Percentiles rank a stretch among this genome's conserved stretches.
Conservation (phyloP, 2,113 vertebrate genomes). For the Pagrus major region DNA sequence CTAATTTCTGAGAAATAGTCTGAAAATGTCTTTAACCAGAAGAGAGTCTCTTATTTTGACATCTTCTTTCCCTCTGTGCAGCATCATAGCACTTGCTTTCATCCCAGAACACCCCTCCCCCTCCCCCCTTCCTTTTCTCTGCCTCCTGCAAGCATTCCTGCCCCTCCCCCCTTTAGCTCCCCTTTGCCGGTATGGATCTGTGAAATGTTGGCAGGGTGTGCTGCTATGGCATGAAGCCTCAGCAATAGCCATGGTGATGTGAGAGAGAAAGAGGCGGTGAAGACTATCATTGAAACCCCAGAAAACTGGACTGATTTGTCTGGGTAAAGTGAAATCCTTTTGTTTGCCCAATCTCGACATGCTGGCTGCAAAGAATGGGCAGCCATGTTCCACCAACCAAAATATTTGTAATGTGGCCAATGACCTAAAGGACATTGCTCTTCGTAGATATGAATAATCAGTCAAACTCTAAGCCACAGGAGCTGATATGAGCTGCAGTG, state of each 20-base stretch:
- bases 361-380: conserved; percentile 7
- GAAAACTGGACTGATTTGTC: conserved; percentile 11
- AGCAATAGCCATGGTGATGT: conserved; percentile 39
- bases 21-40: conserved; percentile 5
- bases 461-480: conserved; percentile 31
- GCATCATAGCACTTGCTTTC: conserved; percentile 66
- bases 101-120: conserved; percentile 43
- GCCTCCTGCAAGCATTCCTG: conserved; percentile 68
- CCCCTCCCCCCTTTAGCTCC: conserved; percentile 64
- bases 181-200: conserved; percentile 62
- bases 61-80: conserved; percentile 16
- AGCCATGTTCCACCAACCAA: conserved; percentile 38
- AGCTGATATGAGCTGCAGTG: conserved; percentile 36
- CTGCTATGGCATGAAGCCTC: conserved; percentile 44
- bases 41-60: conserved; percentile 15
- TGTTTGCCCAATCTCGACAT: conserved; percentile 35
- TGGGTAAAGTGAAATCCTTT: background rate
- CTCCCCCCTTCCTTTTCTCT: conserved; percentile 53
- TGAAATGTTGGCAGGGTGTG: conserved; percentile 71
- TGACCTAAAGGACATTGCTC: conserved; percentile 67
- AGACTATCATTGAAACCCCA: conserved; percentile 2
- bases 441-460: conserved; percentile 44
- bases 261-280: conserved; percentile 19
- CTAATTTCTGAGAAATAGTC: conserved; percentile 27
- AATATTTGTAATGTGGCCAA: conserved; percentile 53